Conservation (phyloP, 2,888 invertebrate species). For the Monopis laevigella region DNA sequence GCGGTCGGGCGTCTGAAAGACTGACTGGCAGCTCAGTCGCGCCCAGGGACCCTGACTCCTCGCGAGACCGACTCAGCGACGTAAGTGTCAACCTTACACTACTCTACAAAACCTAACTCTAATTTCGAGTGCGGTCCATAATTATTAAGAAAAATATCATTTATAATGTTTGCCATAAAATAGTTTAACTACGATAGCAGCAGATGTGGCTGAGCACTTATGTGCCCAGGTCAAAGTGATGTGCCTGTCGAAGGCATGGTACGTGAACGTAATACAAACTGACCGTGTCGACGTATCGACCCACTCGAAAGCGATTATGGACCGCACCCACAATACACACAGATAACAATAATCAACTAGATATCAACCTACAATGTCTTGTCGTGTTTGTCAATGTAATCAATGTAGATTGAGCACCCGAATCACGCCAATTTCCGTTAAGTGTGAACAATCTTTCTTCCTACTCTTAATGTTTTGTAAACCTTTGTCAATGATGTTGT, state of each 20-base stretch:
- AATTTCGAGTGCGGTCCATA: too few species aligned
- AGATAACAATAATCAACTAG: constrained; percentile 8
- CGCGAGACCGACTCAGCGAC: constrained; percentile 86
- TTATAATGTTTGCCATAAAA: too few species aligned
- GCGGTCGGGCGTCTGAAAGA: constrained; percentile 83
- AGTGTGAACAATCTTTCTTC: neutral
- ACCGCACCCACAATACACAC: constrained; percentile 1
- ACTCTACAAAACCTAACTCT: too few species aligned
- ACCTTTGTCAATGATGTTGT: constrained; percentile 8
- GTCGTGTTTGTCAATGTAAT: neutral
- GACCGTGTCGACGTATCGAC: too few species aligned
- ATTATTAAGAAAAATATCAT: too few species aligned
- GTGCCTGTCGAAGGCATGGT: too few species aligned
- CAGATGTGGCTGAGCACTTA: too few species aligned
- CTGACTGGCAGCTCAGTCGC: constrained; percentile 80
- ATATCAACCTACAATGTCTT: neutral
- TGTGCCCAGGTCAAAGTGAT: too few species aligned
- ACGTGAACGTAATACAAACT: too few species aligned
- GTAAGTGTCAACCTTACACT: constrained; percentile 68
- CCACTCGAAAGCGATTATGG: too few species aligned
- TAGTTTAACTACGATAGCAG: too few species aligned
- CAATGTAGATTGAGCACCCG: constrained; percentile 1
- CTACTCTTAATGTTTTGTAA: constrained; percentile 6
- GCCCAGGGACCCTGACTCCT: constrained; percentile 82
- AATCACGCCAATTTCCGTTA: neutral